Evolutionary conservation across 1,140 invertebrate species (phyloP), one percentile per base, ranked within the genome.

Genomic region (Euborellia annulipes): DNA sequence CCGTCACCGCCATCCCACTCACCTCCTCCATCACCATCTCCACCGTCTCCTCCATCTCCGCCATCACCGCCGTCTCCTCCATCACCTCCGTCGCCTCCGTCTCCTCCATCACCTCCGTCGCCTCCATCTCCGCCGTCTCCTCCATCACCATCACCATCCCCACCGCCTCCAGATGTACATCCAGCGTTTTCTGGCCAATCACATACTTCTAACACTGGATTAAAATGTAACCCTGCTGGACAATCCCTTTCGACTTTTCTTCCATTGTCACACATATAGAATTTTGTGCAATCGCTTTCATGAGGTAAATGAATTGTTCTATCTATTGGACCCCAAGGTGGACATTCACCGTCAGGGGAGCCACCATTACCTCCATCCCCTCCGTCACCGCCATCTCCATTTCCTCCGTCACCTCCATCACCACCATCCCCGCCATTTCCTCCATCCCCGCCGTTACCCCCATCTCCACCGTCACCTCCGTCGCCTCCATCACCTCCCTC

Each of bases 151-250:
- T 4, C 27, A 11, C 41, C 40, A 9, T 11, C 43, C 13, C 19
- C 40, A 7, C 42, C 32, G 3, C 20, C 18, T n/a, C 36, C 40
- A 22, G 11, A 16, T 14, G 48, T 52, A 50, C 72, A 74, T n/a
- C 63, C 59, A 4, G 68, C 71, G n/a, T 56, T 55, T 0, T 52
- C 32, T 0, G 60, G 62, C 62, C 64, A 77, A 54, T 77, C 75
- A 51, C 75, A 78, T 3, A 67, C 60, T 49, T 62, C 57, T 1
- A 60, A 49, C 1, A 52, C 27, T 3, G 65, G 51, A 52, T 76
- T 73, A 58, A 75, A 78, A 41, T 69, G 64, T 0, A 76, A 55
- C 1, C 61, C 64, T 3, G 49, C 41, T 2, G 68, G 66, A 50
- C 76, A 78, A 4, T 42, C 7, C 52, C 64, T 62, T 9, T 63